Conservation (phyloP, 2,797 vertebrate genomes). For the Paedocypris micromegethes region DNA sequence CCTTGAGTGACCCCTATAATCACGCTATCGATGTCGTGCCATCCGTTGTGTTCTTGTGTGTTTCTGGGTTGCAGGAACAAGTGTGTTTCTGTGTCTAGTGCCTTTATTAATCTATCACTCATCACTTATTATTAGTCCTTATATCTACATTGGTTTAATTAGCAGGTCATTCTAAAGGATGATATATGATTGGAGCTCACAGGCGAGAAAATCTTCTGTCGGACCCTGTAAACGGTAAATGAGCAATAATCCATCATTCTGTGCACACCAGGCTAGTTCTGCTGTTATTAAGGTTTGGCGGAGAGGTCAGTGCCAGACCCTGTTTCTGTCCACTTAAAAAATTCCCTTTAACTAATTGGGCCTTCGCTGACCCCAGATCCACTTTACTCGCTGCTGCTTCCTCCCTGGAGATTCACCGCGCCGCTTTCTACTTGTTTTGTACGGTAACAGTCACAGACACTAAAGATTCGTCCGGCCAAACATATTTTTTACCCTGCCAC, state of each 20-base stretch:
- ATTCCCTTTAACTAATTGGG: constrained; percentile 31
- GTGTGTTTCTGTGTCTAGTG: too few relatives aligned
- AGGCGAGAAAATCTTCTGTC: constrained; percentile 2
- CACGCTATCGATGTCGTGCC: constrained; percentile 37
- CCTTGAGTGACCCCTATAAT: constrained; percentile 41
- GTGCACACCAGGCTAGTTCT: constrained; percentile 12
- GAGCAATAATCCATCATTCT: constrained; percentile 19
- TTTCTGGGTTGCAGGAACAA: too few relatives aligned
- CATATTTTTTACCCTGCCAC: too few relatives aligned
- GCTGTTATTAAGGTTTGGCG: constrained; percentile 23
- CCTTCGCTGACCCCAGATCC: constrained; percentile 5
- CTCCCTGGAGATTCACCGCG: constrained; percentile 5
- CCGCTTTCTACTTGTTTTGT: constrained; percentile 15
- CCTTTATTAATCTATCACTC: not conserved
- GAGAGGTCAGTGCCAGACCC: not conserved
- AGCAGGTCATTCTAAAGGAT: not conserved
- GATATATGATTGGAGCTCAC: constrained; percentile 4
- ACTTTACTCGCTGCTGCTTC: constrained; percentile 10
- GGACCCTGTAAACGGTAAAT: constrained; percentile 22
- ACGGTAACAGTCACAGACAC: constrained; percentile 17
- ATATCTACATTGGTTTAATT: constrained; percentile 1
- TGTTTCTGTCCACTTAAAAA: constrained; percentile 25
- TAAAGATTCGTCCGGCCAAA: not conserved
- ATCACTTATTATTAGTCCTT: not conserved
- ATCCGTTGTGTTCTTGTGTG: too few relatives aligned